A percentile compares a stretch with the other conserved stretches of the same genome.
Evolutionary conservation across 35 echinoderm and acorn worm species (phyloP).

Genomic region (Patiria miniata): DNA sequence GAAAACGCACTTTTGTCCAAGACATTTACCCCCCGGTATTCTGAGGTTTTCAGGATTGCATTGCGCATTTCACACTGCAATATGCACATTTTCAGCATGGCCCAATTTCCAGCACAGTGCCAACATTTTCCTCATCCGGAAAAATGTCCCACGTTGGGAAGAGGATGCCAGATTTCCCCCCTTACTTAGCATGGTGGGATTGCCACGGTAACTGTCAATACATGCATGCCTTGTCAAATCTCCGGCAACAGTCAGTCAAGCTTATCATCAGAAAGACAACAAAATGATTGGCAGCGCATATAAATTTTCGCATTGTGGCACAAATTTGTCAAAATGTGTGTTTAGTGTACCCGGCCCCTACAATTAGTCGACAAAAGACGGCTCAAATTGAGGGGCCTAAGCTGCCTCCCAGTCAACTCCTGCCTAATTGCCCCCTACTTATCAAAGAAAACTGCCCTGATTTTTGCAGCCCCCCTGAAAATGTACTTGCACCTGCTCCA

Average conservation of each 20-base stretch:
- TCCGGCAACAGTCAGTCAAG: background rate
- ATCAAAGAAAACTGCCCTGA: background rate
- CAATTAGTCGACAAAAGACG: background rate
- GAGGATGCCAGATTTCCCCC: too few relatives aligned
- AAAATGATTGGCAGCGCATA: conserved; percentile 9
- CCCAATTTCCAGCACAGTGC: too few relatives aligned
- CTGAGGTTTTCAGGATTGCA: too few relatives aligned
- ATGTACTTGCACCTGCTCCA: background rate
- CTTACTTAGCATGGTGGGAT: too few relatives aligned
- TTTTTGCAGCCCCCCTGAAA: conserved; percentile 4
- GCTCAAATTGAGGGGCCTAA: background rate
- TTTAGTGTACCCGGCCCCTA: background rate
- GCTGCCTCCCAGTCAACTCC: conserved; percentile 6
- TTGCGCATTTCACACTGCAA: too few relatives aligned
- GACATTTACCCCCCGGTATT: too few relatives aligned
- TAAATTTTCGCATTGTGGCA: background rate
- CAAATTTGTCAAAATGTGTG: conserved; percentile 24
- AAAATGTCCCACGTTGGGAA: too few relatives aligned
- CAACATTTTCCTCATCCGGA: too few relatives aligned
- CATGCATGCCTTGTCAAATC: too few relatives aligned
- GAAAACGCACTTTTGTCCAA: too few relatives aligned
- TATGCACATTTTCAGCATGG: too few relatives aligned
- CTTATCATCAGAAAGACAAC: background rate
- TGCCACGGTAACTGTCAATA: too few relatives aligned
- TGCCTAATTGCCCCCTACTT: conserved; percentile 13